Base-by-base conservation (phyloP, 1,140 invertebrate species). In the Vanessa tameamea region DNA sequence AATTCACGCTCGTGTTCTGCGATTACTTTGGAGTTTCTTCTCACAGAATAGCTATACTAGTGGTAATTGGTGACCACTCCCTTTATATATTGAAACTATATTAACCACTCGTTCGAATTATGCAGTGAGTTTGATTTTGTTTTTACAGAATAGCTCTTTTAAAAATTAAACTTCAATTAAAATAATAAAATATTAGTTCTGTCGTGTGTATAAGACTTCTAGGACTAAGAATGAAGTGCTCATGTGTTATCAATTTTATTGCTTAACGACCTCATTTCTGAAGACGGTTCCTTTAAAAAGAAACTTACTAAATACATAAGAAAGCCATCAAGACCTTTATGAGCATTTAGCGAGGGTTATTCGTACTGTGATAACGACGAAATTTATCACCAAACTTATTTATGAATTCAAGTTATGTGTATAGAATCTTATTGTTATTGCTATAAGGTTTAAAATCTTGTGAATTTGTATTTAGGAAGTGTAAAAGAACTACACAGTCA, bases 241-340 rank as follows among this genome's bases (percentile, higher is more conserved):
- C 26, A 31, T 63, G 16, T 26, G 20, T 37, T 65, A 72, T 65
- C 70, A 65, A 20, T 43, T 65, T 61, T 26, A 68, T 63, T 26
- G 47, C 12, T 68, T 64, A 68, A 73, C 65, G 53, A 73, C 65
- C 57, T 51, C 20, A 53, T 68, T 68, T 16, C 37, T n/a, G 50
- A 50, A 68, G 16, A 73, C 59, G 48, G 26, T 14, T 37, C 51
- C 66, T 61, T 61, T 37, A 61, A 15, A 61, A 37, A 3, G 2
- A 13, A 61, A 37, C 55, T 57, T 16, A 37, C 50, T 67, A 59
- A 65, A 48, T 70, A 80, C 76, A 73, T 81, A 76, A 87, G 75
- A 87, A 78, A 87, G 80, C 77, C 80, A 88, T 88, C 83, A 85
- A 82, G 71, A 51, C 48, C 70, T 69, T 69, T 64, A 84, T 75